Conservation (phyloP, 1,140 invertebrate genomes). For the Plodia interpunctella region DNA sequence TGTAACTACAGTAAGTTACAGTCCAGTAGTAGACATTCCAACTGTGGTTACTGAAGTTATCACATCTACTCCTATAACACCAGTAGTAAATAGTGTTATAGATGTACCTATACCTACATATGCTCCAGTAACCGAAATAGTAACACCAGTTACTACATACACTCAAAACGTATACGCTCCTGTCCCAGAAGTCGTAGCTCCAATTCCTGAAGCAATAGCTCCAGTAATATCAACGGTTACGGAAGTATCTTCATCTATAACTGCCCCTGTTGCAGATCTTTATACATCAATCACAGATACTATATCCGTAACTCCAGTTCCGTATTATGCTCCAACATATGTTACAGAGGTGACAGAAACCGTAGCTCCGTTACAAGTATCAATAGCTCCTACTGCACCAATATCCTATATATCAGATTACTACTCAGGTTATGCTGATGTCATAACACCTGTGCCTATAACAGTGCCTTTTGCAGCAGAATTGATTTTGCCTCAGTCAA, state of each 20-base stretch:
- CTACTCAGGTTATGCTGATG: not conserved
- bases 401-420: not conserved
- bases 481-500: conserved; percentile 30
- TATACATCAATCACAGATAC: not conserved
- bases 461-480: conserved; percentile 27
- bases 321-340: not conserved
- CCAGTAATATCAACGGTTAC: not conserved
- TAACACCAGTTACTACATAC: conserved; percentile 16
- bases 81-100: not conserved
- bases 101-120: not conserved
- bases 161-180: not conserved
- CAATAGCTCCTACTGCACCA: not conserved
- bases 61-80: conserved; percentile 10
- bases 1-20: not conserved
- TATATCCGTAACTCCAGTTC: not conserved
- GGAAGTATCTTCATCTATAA: not conserved
- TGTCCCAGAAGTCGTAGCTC: not conserved
- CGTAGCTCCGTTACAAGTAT: not conserved
- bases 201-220: not conserved
- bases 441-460: not conserved
- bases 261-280: not conserved
- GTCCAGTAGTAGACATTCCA: conserved; percentile 5
- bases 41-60: conserved; percentile 24
- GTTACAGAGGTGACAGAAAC: not conserved
- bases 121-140: conserved; percentile 9